Conservation (phyloP, 2,113 vertebrate genomes). For the Peromyscus californicus region DNA sequence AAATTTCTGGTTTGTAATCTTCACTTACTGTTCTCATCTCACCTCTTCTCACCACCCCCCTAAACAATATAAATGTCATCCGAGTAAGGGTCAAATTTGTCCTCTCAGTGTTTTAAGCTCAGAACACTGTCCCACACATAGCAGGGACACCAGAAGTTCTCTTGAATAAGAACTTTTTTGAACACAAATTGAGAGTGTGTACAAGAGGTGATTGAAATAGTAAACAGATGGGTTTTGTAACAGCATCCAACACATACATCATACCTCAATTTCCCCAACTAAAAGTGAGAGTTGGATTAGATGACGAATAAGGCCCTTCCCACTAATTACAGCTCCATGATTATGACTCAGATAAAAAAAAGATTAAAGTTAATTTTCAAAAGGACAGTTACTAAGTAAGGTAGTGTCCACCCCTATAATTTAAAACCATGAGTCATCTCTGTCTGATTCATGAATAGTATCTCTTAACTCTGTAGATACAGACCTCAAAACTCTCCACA, state of each 20-base stretch:
- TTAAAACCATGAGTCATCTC: conserved; percentile 69
- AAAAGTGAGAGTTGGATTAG: background rate
- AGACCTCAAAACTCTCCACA: background rate
- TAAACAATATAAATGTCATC: background rate
- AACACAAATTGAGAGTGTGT: background rate
- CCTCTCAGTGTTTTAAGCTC: background rate
- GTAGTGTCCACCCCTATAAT: conserved; percentile 65
- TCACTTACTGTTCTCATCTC: accelerated
- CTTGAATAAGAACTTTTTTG: background rate
- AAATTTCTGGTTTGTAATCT: background rate
- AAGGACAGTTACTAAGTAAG: conserved; percentile 71
- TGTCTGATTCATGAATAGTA: conserved; percentile 48
- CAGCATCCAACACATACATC: background rate
- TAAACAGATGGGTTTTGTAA: conserved; percentile 19
- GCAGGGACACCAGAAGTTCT: background rate
- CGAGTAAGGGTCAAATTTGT: background rate
- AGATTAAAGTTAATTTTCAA: conserved; percentile 72
- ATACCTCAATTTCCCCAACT: conserved; percentile 40
- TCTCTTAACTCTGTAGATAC: conserved; percentile 30
- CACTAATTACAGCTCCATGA: conserved; percentile 37
- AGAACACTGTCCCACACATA: background rate
- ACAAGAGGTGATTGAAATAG: background rate
- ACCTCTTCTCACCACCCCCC: background rate
- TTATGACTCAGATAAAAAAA: conserved; percentile 61
- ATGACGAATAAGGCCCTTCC: conserved; percentile 3